Base-by-base conservation (phyloP, 2,797 vertebrate genomes). In the Dipus sagitta region DNA sequence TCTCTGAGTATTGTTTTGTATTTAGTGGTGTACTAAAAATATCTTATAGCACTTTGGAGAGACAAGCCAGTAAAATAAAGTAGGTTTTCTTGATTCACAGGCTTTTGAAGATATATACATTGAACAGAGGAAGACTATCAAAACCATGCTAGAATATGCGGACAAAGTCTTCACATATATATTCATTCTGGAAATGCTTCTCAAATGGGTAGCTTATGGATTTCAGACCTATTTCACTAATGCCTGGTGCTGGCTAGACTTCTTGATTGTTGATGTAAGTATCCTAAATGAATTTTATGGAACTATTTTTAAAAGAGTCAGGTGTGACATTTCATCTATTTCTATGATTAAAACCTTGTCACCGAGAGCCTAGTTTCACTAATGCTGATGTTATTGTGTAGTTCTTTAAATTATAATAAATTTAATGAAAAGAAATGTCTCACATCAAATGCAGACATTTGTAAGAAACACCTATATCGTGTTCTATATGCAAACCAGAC, bases 241-340 rank as follows among this genome's bases (percentile, higher is more conserved):
- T 97, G 99, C 99, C 68, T 99, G 99, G 99, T 99, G 99, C 98
- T 99, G 99, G 99, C 97, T 99, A 98, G 99, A 99, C 98, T 99
- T 99, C 97, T 96, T 99, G 92, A 99, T 99, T 96, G 99, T 99
- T 94, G 99, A 99, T 97, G 99, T 99, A 98, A 97, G 99, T 99
- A 98, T 94, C 80, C 47, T 85, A 20, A 92, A 68, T 91, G 30
- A 78, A 90, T 92, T 87, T 86, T 47, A 87, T 90, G 26, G 86
- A 95, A 78, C 62, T 72, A 32, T 83, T 79, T 90, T 92, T 91
- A 26, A 83, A 26, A 83, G 47, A 84, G 20, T 20, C 2, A 92
- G 78, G 13, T 80, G 93, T 90, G 74, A 74, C n/a, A 76, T 80
- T 96, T 74, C 52, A 86, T 78, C 14, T 87, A 65, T 65, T 89